These are phyloP conservation scores for Anaspis maculata DNA, from an alignment of 2,888 invertebrate genomes.

Conservation along the genomic window DNA sequence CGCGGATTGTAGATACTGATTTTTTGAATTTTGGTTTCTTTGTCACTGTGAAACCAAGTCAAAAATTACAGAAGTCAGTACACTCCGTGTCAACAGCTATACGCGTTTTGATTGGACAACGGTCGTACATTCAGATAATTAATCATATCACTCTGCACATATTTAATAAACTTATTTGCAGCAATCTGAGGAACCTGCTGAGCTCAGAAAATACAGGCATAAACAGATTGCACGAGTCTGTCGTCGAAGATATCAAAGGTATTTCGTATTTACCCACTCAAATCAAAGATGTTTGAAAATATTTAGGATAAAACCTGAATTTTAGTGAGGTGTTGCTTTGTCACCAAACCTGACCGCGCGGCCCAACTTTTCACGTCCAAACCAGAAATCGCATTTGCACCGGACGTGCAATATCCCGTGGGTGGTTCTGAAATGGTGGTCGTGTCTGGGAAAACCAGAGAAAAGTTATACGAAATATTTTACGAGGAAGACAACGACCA, in stretches of 20 bases:
- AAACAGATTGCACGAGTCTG: slow-evolving; percentile 43
- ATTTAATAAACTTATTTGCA: no score
- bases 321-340: slow-evolving; percentile 86
- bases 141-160: no score
- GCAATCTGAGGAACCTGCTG: slow-evolving; percentile 39
- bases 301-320: slow-evolving; percentile 36
- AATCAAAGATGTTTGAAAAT: slow-evolving; percentile 3
- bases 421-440: slow-evolving; percentile 54
- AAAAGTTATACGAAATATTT: slow-evolving; percentile 74
- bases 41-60: no score
- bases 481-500: slow-evolving; percentile 80
- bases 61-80: no score
- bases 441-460: slow-evolving; percentile 64
- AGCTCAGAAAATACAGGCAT: slow-evolving; percentile 44
- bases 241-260: slow-evolving; percentile 72
- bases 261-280: slow-evolving; percentile 24
- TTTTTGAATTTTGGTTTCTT: no score
- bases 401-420: slow-evolving; percentile 59
- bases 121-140: no score
- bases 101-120: no score
- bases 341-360: slow-evolving; percentile 66
- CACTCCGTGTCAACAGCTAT: no score
- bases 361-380: slow-evolving; percentile 44
- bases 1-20: no score
- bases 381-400: slow-evolving; percentile 46